Percentiles rank a stretch among this genome's conserved stretches.
These are phyloP conservation scores for Hycleus cichorii DNA, from an alignment of 1,140 invertebrate genomes.

Conservation along the genomic window DNA sequence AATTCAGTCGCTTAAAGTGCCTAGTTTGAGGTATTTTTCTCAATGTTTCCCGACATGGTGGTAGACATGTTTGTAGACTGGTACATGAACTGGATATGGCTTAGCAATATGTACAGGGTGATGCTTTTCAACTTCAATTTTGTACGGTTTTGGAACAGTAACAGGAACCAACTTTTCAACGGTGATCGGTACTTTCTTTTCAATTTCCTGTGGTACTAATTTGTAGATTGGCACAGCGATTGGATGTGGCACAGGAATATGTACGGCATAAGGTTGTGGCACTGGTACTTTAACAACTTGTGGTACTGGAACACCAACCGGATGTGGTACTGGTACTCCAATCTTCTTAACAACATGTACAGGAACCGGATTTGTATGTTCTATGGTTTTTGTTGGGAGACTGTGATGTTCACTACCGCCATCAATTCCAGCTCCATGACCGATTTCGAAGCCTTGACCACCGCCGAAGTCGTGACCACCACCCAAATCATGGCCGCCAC, in stretches of 20 bases:
- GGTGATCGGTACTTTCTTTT: constrained; percentile 63
- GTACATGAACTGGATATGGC: constrained; percentile 68
- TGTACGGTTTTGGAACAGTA: constrained; percentile 64
- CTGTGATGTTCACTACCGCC: constrained; percentile 31
- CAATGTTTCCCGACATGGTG: constrained; percentile 28
- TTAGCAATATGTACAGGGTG: constrained; percentile 61
- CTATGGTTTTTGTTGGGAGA: constrained; percentile 47
- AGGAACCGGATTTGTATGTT: constrained; percentile 57
- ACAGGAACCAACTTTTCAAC: constrained; percentile 67
- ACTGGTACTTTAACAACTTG: constrained; percentile 64
- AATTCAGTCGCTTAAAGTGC: no score
- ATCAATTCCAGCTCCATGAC: constrained; percentile 13
- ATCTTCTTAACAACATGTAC: constrained; percentile 66
- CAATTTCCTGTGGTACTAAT: constrained; percentile 52
- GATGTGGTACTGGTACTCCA: constrained; percentile 62
- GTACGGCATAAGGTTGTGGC: constrained; percentile 62
- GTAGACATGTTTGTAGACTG: constrained; percentile 69
- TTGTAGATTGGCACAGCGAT: constrained; percentile 65
- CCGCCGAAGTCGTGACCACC: constrained; percentile 12
- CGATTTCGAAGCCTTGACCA: constrained; percentile 23
- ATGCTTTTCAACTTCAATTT: constrained; percentile 66
- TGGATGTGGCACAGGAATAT: constrained; percentile 60
- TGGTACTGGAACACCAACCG: constrained; percentile 60
- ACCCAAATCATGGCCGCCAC: constrained; percentile 11
- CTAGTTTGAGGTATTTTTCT: neutral